Conservation (phyloP, 1,140 invertebrate genomes). For the Cydia fagiglandana region DNA sequence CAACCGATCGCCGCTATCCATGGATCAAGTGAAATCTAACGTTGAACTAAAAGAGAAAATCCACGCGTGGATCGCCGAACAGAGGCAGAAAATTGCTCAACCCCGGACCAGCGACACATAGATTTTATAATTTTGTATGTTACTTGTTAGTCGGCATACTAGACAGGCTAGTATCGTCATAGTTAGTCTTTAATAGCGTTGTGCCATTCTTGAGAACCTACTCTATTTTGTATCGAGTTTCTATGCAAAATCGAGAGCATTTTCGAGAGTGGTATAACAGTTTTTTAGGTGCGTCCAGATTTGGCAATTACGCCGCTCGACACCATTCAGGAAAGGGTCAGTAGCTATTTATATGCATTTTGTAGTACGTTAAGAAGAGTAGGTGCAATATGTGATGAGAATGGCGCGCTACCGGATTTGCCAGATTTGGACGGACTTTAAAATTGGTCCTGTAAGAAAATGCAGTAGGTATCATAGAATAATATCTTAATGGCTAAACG, state of each 20-base stretch:
- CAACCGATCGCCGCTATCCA: constrained; percentile 94
- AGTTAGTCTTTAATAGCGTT: constrained; percentile 39
- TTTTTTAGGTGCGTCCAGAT: neutral
- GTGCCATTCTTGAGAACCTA: constrained; percentile 13
- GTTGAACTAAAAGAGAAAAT: constrained; percentile 89
- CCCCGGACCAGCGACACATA: constrained; percentile 30
- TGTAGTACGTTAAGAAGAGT: too few relatives aligned
- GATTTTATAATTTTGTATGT: constrained; percentile 27
- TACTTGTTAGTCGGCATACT: constrained; percentile 31
- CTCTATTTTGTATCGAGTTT: neutral
- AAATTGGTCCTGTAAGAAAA: constrained; percentile 4
- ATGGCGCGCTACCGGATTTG: too few relatives aligned
- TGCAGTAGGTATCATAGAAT: neutral
- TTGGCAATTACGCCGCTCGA: neutral
- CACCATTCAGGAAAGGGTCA: too few relatives aligned
- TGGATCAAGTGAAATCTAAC: constrained; percentile 94
- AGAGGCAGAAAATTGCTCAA: constrained; percentile 73
- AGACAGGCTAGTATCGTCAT: constrained; percentile 42
- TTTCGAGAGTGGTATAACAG: neutral
- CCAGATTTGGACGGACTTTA: too few relatives aligned
- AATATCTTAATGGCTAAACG: neutral
- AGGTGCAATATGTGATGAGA: too few relatives aligned
- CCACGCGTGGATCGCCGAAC: constrained; percentile 87
- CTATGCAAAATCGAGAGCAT: neutral
- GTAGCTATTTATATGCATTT: too few relatives aligned